Evolutionary conservation across 2,113 vertebrate genomes (phyloP), one percentile per base, ranked within the genome.

Genomic region (Phrynosoma blainvillii): DNA sequence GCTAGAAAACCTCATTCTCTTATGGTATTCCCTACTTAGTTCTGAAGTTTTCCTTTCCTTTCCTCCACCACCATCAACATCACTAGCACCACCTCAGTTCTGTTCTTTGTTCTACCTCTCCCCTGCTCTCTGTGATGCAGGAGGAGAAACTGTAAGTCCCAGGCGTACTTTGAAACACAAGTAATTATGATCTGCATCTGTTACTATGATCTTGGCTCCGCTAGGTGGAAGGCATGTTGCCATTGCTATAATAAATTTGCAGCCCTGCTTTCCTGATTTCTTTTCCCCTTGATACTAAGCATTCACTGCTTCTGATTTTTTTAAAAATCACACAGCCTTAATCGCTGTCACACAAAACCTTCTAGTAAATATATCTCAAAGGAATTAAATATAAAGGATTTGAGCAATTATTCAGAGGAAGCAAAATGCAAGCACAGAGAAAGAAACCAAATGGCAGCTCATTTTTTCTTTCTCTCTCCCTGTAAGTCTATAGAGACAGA

Each of bases 331-430:
- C 92, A 88, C 91, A 88, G 90, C 84, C 84, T 94, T 88, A 84
- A 80, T 85, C 68, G 85, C 83, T 95, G 93, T 92, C 93, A 88
- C 93, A 92, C 90, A 87, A 92, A 93, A 87, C 4, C 3, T 84
- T 84, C 83, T 90, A 86, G 92, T 91, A 95, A 94, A 93, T 94
- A 94, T 92, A 93, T 93, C 93, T 94, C 92, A 92, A 89, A 82
- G 91, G 95, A 93, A 92, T 94, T 92, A 93, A 94, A 94, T 95
- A 94, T 87, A 65, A 95, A 94, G 91, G 93, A 95, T 94, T 93
- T 92, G 92, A 95, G 90, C 92, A 89, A 90, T 94, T 93, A 94
- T 87, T 94, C 91, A 94, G 78, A 91, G 91, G 93, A 94, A 94
- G 92, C 92, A 93, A 96, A 95, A 93, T 90, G 89, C 84, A 93